Conservation (phyloP, 2,797 vertebrate species). For the Octomys mimax region DNA sequence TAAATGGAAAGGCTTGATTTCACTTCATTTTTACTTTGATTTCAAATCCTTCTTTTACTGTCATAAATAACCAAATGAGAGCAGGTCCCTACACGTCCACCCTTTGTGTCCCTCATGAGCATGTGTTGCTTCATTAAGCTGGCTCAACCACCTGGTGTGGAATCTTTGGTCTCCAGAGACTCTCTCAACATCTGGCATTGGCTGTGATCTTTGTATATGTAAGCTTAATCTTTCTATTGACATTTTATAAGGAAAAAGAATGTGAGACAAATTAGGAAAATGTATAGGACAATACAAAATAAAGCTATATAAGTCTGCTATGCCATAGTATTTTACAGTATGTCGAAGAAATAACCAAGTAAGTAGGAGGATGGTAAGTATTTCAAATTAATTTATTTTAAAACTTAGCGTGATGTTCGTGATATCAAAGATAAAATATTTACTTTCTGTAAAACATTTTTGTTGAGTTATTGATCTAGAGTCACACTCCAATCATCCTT, state of each 20-base stretch:
- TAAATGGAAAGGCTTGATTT: conserved; percentile 47
- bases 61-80: conserved; percentile 75
- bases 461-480: conserved; percentile 19
- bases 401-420: conserved; percentile 4
- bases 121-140: conserved; percentile 89
- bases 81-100: conserved; percentile 65
- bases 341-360: conserved; percentile 30
- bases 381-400: conserved; percentile 50
- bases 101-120: conserved; percentile 80
- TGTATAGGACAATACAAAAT: conserved; percentile 60
- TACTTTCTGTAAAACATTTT: conserved; percentile 8
- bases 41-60: conserved; percentile 66
- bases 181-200: conserved; percentile 87
- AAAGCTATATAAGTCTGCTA: not conserved
- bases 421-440: not conserved
- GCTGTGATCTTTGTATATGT: conserved; percentile 83
- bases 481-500: conserved; percentile 1
- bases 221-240: conserved; percentile 80
- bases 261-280: conserved; percentile 67
- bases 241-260: conserved; percentile 80
- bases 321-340: conserved; percentile 11
- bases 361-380: conserved; percentile 24
- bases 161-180: conserved; percentile 86
- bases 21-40: conserved; percentile 50
- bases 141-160: conserved; percentile 92